A percentile compares a stretch with the other conserved stretches of the same genome.
Evolutionary conservation across 2,113 vertebrate species (phyloP).

Genomic region (Chlamydotis undulata): DNA sequence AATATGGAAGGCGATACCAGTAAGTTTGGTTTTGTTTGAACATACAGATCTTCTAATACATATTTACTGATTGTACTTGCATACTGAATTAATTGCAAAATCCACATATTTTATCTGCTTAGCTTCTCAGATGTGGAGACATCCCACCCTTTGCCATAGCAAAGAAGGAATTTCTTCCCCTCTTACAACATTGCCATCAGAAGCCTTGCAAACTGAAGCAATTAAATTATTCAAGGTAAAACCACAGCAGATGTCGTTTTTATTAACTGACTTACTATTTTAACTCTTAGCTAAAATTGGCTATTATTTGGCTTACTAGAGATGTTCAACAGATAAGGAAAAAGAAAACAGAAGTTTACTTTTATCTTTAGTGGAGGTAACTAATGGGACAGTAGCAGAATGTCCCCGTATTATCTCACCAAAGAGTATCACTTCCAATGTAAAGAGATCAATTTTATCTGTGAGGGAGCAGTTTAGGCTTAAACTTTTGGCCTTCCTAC

Average conservation of each 20-base stretch:
- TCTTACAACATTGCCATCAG: slow-evolving; percentile 93
- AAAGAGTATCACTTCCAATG: not conserved
- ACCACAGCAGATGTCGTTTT: not conserved
- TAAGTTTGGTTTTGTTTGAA: slow-evolving; percentile 72
- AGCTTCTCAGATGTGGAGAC: slow-evolving; percentile 94
- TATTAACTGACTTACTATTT: not conserved
- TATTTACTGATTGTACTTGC: not conserved
- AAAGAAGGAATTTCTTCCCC: slow-evolving; percentile 92
- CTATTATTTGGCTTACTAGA: not conserved
- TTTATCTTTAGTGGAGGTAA: not conserved
- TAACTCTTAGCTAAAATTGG: not conserved
- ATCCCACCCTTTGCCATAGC: slow-evolving; percentile 91
- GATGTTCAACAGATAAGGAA: not conserved
- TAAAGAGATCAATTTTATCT: not conserved
- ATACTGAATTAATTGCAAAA: not conserved
- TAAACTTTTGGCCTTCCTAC: not conserved
- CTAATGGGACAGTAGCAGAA: not conserved
- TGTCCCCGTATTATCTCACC: not conserved
- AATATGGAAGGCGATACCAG: slow-evolving; percentile 87
- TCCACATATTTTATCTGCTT: not conserved
- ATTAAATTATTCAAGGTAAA: slow-evolving; percentile 97
- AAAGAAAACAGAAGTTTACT: not conserved
- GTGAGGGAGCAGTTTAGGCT: not conserved
- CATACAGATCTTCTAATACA: not conserved
- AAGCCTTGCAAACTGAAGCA: slow-evolving; percentile 95